Conservation (phyloP, 2,113 vertebrate genomes). For the Stegostoma tigrinum region DNA sequence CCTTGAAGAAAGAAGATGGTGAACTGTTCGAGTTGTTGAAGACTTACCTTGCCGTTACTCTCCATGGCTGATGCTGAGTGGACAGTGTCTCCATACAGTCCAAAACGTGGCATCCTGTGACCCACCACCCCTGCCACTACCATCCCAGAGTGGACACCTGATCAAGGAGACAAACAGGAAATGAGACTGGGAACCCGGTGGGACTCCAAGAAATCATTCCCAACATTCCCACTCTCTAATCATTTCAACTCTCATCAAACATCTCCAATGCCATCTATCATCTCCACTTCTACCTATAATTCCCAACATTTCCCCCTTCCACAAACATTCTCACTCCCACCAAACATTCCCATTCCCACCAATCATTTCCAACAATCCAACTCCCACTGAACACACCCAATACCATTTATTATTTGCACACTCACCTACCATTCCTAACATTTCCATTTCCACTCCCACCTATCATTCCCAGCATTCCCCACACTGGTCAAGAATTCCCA, state of each 20-base stretch:
- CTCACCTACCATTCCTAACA: background rate
- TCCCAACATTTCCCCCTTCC: too few species aligned
- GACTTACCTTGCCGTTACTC: conserved; percentile 58
- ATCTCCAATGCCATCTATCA: too few species aligned
- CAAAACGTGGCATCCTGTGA: conserved; percentile 64
- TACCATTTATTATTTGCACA: background rate
- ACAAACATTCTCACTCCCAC: too few species aligned
- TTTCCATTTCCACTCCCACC: background rate
- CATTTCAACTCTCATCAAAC: too few species aligned
- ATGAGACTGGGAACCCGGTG: background rate
- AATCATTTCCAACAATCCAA: background rate
- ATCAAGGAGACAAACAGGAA: background rate
- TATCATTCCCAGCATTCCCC: background rate
- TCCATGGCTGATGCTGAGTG: conserved; percentile 65
- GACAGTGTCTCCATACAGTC: conserved; percentile 61
- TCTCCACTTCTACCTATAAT: too few species aligned
- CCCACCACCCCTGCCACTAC: conserved; percentile 61
- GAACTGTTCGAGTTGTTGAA: background rate
- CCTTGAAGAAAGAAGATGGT: too few species aligned
- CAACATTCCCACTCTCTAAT: background rate
- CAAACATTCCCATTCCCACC: too few species aligned
- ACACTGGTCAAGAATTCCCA: background rate
- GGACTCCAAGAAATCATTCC: background rate
- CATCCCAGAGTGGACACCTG: conserved; percentile 65
- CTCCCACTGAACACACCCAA: background rate